Conservation (phyloP, 1,140 invertebrate species). For the Dendroctonus ponderosae region DNA sequence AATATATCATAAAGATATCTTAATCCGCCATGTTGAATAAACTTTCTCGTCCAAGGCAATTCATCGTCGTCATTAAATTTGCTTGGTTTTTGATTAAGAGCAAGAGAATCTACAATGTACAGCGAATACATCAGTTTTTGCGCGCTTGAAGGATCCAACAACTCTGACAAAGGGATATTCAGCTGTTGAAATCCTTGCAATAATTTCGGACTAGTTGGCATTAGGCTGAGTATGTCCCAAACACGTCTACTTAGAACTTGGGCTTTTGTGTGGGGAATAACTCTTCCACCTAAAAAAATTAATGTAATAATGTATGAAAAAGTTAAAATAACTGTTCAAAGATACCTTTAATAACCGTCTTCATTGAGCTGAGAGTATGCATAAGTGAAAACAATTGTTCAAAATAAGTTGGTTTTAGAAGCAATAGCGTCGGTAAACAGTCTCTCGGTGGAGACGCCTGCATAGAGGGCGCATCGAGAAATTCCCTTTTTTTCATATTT, state of each 20-base stretch:
- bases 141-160: slow-evolving; percentile 82
- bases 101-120: slow-evolving; percentile 82
- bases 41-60: slow-evolving; percentile 68
- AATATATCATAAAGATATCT: slow-evolving; percentile 89
- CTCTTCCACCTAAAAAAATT: slow-evolving; percentile 51
- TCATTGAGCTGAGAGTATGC: slow-evolving; percentile 84
- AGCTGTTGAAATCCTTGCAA: slow-evolving; percentile 80
- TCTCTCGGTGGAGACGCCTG: slow-evolving; percentile 78
- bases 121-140: slow-evolving; percentile 94
- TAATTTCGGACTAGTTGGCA: slow-evolving; percentile 85
- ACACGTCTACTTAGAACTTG: slow-evolving; percentile 85
- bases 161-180: slow-evolving; percentile 62
- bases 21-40: slow-evolving; percentile 83
- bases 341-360: slow-evolving; percentile 62
- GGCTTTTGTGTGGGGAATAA: slow-evolving; percentile 83
- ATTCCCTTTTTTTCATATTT: slow-evolving; percentile 70
- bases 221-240: slow-evolving; percentile 89
- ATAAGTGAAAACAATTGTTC: slow-evolving; percentile 86
- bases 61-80: slow-evolving; percentile 39
- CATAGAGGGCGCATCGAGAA: slow-evolving; percentile 71
- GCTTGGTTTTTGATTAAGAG: slow-evolving; percentile 26
- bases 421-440: slow-evolving; percentile 78
- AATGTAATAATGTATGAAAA: neutral
- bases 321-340: neutral
- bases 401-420: slow-evolving; percentile 84